Evolutionary conservation across 23 tunicate genomes (phyloP).

Genomic region (Clavelina lepadiformis): DNA sequence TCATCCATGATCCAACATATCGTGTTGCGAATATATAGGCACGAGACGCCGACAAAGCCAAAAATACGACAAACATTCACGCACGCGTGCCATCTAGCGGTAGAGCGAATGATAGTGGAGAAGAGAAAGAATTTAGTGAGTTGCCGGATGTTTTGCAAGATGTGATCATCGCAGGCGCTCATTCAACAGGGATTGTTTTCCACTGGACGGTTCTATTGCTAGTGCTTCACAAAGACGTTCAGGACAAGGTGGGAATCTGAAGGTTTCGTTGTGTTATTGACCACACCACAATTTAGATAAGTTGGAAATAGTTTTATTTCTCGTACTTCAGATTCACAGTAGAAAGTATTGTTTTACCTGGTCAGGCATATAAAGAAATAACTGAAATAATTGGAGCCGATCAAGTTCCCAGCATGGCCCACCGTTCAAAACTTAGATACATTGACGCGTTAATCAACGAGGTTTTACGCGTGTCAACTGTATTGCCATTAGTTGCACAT

Average conservation of each 20-base stretch:
- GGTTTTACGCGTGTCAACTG: constrained; percentile 40
- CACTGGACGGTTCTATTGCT: constrained; percentile 70
- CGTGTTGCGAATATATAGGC: too few species aligned
- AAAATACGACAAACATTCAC: too few species aligned
- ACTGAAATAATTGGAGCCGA: constrained; percentile 59
- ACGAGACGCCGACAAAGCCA: too few species aligned
- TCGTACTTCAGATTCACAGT: neutral
- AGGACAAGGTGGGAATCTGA: constrained; percentile 63
- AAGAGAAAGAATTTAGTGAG: constrained; percentile 26
- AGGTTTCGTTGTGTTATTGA: too few species aligned
- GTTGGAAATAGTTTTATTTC: too few species aligned
- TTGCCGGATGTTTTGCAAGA: constrained; percentile 82
- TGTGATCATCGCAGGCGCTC: constrained; percentile 87
- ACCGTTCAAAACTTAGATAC: constrained; percentile 48
- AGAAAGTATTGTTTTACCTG: neutral
- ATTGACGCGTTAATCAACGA: constrained; percentile 79
- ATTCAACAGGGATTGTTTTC: constrained; percentile 67
- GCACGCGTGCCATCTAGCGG: too few species aligned
- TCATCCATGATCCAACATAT: neutral
- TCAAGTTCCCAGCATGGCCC: constrained; percentile 36
- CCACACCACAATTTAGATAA: too few species aligned
- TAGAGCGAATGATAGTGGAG: too few species aligned
- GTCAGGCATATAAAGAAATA: constrained; percentile 52
- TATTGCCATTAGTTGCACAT: constrained; percentile 89
- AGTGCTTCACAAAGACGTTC: constrained; percentile 47